Percentiles rank a stretch among this genome's conserved stretches.
Conservation (phyloP, 1,140 invertebrate genomes). For the Leptopilina boulardi region DNA sequence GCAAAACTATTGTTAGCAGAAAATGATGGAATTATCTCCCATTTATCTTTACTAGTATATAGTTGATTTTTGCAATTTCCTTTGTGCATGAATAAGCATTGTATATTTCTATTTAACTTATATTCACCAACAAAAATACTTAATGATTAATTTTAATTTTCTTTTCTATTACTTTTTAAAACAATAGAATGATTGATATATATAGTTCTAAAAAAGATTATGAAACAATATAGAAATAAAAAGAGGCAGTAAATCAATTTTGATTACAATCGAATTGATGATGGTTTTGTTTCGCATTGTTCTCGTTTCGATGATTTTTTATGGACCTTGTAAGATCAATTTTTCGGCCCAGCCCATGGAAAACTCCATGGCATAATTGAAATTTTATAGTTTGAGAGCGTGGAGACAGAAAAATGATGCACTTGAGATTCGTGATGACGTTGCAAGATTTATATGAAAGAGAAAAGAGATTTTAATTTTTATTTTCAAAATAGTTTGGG, state of each 20-base stretch:
- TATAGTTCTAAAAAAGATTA: too few species aligned
- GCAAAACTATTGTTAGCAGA: slow-evolving; percentile 35
- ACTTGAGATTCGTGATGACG: not conserved
- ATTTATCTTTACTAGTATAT: not conserved
- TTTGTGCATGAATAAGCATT: too few species aligned
- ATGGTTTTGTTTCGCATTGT: not conserved
- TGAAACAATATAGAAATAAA: slow-evolving; percentile 43
- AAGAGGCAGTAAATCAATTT: slow-evolving; percentile 57
- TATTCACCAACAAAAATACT: too few species aligned
- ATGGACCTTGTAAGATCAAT: slow-evolving; percentile 52
- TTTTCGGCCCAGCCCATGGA: slow-evolving; percentile 61
- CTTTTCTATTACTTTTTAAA: not conserved
- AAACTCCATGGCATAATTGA: slow-evolving; percentile 63
- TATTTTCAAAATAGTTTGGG: not conserved
- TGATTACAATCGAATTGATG: slow-evolving; percentile 59
- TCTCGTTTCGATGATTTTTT: not conserved
- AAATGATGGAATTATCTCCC: not conserved
- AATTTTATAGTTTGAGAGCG: slow-evolving; percentile 64
- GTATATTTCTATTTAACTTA: too few species aligned
- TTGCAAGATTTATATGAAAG: not conserved
- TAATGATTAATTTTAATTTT: too few species aligned
- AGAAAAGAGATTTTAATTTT: not conserved
- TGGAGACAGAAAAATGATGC: slow-evolving; percentile 19
- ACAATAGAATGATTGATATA: too few species aligned
- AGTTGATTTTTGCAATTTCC: not conserved